Conservation (phyloP, 2,113 vertebrate genomes). For the Dendrocopos noguchii region DNA sequence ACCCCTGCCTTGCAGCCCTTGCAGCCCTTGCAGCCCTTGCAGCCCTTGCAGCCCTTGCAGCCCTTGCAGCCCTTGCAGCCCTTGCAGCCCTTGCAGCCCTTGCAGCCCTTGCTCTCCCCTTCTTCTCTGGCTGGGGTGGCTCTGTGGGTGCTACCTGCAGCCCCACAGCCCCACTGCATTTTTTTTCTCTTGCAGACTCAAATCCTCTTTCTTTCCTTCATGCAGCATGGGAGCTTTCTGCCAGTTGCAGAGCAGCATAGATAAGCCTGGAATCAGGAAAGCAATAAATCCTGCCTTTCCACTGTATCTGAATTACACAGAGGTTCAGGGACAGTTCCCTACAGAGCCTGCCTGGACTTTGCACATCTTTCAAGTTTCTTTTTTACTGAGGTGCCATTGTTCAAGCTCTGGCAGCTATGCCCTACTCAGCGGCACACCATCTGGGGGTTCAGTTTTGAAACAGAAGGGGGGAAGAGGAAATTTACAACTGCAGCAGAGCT, state of each 20-base stretch:
- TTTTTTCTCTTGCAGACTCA: neutral
- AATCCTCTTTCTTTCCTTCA: neutral
- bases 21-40: rapidly evolving
- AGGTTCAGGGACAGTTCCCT: neutral
- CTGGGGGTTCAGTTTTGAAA: neutral
- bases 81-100: neutral
- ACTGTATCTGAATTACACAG: neutral
- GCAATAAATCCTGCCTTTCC: neutral
- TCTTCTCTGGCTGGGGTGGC: neutral
- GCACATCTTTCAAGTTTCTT: neutral
- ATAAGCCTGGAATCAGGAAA: neutral
- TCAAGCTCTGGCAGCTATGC: neutral
- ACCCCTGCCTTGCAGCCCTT: rapidly evolving
- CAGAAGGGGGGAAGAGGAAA: neutral
- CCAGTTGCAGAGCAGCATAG: neutral
- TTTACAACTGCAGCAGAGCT: neutral
- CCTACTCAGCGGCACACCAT: neutral
- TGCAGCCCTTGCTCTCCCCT: rapidly evolving
- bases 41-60: rapidly evolving
- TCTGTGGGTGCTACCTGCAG: rapidly evolving
- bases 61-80: rapidly evolving
- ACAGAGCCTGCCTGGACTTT: neutral
- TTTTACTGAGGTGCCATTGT: neutral
- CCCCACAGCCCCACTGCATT: rapidly evolving
- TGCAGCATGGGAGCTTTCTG: neutral